Evolutionary conservation across 2,888 invertebrate genomes (phyloP).

Genomic region (Arenicola marina): DNA sequence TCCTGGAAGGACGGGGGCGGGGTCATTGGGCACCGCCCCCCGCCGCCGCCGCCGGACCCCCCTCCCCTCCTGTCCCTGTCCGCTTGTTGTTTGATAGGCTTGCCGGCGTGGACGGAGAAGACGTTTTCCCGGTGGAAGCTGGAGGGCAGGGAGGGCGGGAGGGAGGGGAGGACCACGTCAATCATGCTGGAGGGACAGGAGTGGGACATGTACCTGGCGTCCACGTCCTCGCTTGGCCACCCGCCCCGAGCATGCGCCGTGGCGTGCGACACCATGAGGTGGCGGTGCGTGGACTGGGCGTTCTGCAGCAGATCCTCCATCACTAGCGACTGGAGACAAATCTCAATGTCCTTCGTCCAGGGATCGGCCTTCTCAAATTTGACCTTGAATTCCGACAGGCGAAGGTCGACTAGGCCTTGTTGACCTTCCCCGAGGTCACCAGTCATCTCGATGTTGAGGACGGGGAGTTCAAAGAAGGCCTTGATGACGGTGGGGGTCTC

Average conservation of each 20-base stretch:
- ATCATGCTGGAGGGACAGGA: constrained; percentile 73
- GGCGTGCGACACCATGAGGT: constrained; percentile 69
- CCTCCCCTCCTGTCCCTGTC: no score
- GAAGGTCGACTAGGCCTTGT: constrained; percentile 75
- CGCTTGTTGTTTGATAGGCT: no score
- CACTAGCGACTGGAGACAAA: constrained; percentile 78
- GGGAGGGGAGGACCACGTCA: constrained; percentile 63
- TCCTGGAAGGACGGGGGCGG: constrained; percentile 63
- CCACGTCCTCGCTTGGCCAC: constrained; percentile 8
- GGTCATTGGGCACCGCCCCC: constrained; percentile 9
- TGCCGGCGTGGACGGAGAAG: not conserved
- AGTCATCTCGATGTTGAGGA: constrained; percentile 52
- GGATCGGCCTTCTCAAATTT: constrained; percentile 73
- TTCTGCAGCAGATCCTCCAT: constrained; percentile 89
- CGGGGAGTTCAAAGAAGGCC: constrained; percentile 48
- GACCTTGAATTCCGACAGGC: constrained; percentile 81
- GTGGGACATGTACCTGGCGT: constrained; percentile 67
- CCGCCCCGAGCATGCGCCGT: not conserved
- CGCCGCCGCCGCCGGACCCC: no score
- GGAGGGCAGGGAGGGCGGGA: constrained; percentile 61
- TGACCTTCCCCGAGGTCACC: constrained; percentile 58
- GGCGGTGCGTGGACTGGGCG: constrained; percentile 77
- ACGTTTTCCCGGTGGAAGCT: constrained; percentile 43
- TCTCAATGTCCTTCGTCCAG: constrained; percentile 74
- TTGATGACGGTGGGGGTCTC: not conserved